Evolutionary conservation across 1,140 invertebrate genomes (phyloP), one percentile per base, ranked within the genome.

Genomic region (Piezodorus guildinii): DNA sequence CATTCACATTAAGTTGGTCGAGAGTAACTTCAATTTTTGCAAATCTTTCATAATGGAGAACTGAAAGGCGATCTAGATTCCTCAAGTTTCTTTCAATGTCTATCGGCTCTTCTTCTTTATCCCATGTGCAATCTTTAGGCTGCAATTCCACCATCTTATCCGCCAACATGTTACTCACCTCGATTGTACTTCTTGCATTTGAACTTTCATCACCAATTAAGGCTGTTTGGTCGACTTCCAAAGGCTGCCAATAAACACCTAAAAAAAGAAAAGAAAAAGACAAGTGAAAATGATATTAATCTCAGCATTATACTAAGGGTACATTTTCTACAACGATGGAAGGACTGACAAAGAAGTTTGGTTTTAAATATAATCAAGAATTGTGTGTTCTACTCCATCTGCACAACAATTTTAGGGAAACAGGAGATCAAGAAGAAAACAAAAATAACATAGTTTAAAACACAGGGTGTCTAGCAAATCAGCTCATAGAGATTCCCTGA

Each of bases 31-130:
- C 54, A 71, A 17, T 56, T 39, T 19, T 60, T 56, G 84, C 77
- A 70, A 86, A 86, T 45, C 79, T 74, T 62, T 80, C 78, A 72
- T 83, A 88, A 70, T 84, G 83, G 54, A 83, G 78, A 2, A 88
- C 76, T 69, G 89, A 85, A 65, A 87, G 77, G 0, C 84, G 67
- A 23, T 81, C 82, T 1, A 81, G 74, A 19, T 82, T 77, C 17
- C 23, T 25, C 1, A 84, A 69, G 63, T 83, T 77, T 56, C 80
- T 75, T 9, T 81, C 77, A 3, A 88, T 76, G 71, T 88, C 82
- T 0, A 79, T 68, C 0, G 86, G 86, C 69, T 89, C 85, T 51
- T 80, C 73, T 21, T 77, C 75, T n/a, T 73, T 71, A 30, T 72
- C 69, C 82, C 82, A 84, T 0, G 75, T 71, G 68, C 77, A 80